A percentile compares a stretch with the other conserved stretches of the same genome.
phyloP scores from a whole-genome alignment of 2,888 invertebrate species.

The Scelioninae gen. 1 region DNA sequence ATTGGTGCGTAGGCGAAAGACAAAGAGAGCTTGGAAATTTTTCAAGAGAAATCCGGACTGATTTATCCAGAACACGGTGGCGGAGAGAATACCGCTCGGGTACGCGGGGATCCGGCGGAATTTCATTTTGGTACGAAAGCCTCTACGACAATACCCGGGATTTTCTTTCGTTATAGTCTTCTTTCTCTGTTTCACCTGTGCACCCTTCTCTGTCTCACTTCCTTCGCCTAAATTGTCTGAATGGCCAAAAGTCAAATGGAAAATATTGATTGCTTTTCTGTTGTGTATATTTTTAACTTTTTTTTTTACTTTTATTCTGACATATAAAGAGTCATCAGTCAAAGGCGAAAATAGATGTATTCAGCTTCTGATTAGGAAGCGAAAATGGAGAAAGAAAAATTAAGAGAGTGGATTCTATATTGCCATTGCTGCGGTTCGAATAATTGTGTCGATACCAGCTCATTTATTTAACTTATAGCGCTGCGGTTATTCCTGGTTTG shows the following conservation, averaged over 20 bases:
- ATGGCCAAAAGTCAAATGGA: constrained; percentile 63
- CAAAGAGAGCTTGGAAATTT: constrained; percentile 70
- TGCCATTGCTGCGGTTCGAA: neutral
- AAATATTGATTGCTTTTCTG: constrained; percentile 63
- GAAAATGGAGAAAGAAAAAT: neutral
- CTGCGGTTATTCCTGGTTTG: constrained; percentile 8
- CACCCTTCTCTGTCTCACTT: too few species aligned
- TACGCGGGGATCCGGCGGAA: constrained; percentile 72
- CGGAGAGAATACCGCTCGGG: constrained; percentile 58
- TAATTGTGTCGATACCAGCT: constrained; percentile 22
- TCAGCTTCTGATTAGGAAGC: constrained; percentile 6
- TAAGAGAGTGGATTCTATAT: constrained; percentile 10
- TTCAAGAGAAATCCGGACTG: constrained; percentile 74
- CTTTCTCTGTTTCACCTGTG: constrained; percentile 21
- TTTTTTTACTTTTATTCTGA: neutral
- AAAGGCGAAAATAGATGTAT: neutral
- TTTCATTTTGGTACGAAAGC: constrained; percentile 77
- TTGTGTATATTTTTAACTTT: constrained; percentile 26
- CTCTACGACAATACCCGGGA: constrained; percentile 67
- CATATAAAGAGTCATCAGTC: constrained; percentile 19
- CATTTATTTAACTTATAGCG: constrained; percentile 27
- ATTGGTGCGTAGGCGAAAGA: constrained; percentile 47
- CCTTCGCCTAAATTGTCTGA: constrained; percentile 33
- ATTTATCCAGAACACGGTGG: constrained; percentile 70
- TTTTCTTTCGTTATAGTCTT: constrained; percentile 59